Conservation (phyloP, 2,113 vertebrate genomes). For the Paramormyrops kingsleyae region DNA sequence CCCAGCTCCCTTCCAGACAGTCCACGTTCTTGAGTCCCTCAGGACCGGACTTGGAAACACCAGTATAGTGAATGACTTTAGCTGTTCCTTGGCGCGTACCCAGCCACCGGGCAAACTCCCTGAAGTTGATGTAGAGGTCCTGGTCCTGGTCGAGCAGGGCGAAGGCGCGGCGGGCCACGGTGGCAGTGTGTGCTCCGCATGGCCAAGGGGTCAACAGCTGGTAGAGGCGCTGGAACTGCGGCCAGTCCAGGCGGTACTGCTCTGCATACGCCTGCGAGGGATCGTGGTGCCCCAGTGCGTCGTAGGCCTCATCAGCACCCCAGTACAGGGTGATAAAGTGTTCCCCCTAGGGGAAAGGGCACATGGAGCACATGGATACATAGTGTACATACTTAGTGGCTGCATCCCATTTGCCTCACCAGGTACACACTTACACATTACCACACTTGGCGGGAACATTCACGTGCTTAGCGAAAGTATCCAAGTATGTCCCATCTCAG, state of each 20-base stretch:
- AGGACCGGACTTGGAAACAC: neutral
- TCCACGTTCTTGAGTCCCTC: neutral
- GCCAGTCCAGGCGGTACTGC: conserved; percentile 79
- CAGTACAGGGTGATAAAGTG: conserved; percentile 87
- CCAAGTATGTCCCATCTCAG: neutral
- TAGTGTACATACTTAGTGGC: neutral
- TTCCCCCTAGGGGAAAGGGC: conserved; percentile 64
- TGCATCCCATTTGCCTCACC: neutral
- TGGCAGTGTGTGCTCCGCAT: conserved; percentile 65
- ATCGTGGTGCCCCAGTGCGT: conserved; percentile 48
- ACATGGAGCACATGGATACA: neutral
- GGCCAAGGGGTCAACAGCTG: conserved; percentile 76
- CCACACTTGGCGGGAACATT: neutral
- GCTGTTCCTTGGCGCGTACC: conserved; percentile 49
- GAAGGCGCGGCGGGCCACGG: conserved; percentile 76
- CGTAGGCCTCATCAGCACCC: conserved; percentile 53
- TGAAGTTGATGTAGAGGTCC: conserved; percentile 74
- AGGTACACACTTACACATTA: neutral
- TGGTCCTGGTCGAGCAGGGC: conserved; percentile 76
- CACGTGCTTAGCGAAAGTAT: neutral
- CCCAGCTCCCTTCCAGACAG: neutral
- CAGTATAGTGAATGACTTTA: neutral
- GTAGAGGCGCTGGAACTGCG: conserved; percentile 79
- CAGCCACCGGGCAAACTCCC: conserved; percentile 71
- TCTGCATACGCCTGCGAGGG: conserved; percentile 67